Evolutionary conservation across 2,888 invertebrate genomes (phyloP).

Genomic region (Galerucella calmariensis): DNA sequence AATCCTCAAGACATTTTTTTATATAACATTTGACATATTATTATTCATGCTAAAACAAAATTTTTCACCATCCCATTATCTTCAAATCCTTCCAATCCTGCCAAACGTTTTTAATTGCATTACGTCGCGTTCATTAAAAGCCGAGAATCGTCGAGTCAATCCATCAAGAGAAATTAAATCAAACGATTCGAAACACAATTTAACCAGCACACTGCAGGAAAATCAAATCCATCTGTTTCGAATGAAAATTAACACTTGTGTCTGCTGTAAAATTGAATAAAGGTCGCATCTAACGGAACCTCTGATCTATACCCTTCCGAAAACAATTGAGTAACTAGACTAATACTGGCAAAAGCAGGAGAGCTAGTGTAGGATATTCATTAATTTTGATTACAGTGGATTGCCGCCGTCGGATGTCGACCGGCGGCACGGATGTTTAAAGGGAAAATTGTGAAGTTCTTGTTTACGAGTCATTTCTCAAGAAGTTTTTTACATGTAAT

Average conservation of each 20-base stretch:
- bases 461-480: conserved; percentile 24
- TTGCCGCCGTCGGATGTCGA: conserved; percentile 19
- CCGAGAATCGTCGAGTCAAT: conserved; percentile 29
- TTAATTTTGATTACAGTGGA: conserved; percentile 31
- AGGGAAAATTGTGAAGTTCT: conserved; percentile 15
- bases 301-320: conserved; percentile 32
- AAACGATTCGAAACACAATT: conserved; percentile 31
- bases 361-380: conserved; percentile 20
- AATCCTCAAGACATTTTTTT: no score
- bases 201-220: conserved; percentile 21
- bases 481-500: conserved; percentile 5
- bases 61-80: not conserved
- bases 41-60: not conserved
- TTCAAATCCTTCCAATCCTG: not conserved
- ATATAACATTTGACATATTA: no score
- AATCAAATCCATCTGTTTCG: conserved; percentile 24
- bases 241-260: conserved; percentile 33
- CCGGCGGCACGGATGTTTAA: not conserved
- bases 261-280: conserved; percentile 24
- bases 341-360: conserved; percentile 16
- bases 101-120: conserved; percentile 23
- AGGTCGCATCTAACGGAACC: conserved; percentile 23
- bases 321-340: conserved; percentile 33
- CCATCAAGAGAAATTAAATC: conserved; percentile 34
- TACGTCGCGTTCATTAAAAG: conserved; percentile 32